Evolutionary conservation across 2,888 invertebrate species (phyloP).

Genomic region (Ectemnius lituratus): DNA sequence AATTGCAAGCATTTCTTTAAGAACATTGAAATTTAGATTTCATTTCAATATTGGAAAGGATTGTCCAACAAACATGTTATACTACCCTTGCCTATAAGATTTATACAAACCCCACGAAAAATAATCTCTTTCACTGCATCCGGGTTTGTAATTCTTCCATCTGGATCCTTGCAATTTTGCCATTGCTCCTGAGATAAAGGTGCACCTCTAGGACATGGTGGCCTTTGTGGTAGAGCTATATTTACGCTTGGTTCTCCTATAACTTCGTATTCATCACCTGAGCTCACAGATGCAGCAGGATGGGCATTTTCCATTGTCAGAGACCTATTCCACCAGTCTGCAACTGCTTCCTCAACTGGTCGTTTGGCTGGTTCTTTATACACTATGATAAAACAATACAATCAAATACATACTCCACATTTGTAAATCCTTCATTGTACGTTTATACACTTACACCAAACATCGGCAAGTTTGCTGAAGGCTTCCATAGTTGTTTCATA

Average conservation of each 20-base stretch:
- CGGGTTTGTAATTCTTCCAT: constrained; percentile 89
- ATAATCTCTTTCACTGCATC: constrained; percentile 90
- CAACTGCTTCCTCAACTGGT: constrained; percentile 82
- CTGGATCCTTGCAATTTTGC: constrained; percentile 87
- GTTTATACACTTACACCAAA: constrained; percentile 80
- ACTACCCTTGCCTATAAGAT: neutral
- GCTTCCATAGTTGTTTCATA: constrained; percentile 91
- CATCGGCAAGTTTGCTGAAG: constrained; percentile 91
- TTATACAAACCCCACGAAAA: constrained; percentile 89
- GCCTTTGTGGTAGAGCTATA: constrained; percentile 85
- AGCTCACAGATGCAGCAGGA: constrained; percentile 72
- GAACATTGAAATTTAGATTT: constrained; percentile 17
- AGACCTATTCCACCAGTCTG: constrained; percentile 81
- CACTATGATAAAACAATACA: constrained; percentile 75
- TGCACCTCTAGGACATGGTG: constrained; percentile 78
- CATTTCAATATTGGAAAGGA: neutral
- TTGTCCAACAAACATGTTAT: neutral
- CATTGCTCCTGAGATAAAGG: constrained; percentile 90
- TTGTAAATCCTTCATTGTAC: neutral
- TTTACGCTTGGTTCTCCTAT: constrained; percentile 80
- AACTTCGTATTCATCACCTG: constrained; percentile 86
- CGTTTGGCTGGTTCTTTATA: constrained; percentile 83
- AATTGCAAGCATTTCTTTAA: constrained; percentile 5
- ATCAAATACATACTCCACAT: constrained; percentile 13
- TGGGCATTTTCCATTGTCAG: constrained; percentile 66